Percentiles rank a stretch among this genome's conserved stretches.
phyloP scores from a whole-genome alignment of 1,140 invertebrate species.

The Scaptodrosophila lebanonensis region DNA sequence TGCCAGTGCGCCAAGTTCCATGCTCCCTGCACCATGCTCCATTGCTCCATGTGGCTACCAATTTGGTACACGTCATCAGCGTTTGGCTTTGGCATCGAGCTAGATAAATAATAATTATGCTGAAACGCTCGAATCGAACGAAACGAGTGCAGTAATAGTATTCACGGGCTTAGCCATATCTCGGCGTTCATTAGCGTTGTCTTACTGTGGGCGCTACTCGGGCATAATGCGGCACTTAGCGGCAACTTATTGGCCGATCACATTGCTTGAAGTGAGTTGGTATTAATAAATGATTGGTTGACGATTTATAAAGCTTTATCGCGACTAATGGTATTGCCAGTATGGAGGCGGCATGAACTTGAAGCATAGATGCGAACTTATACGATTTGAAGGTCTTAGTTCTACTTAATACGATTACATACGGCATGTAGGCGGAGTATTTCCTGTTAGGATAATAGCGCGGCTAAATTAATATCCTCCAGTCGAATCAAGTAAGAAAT shows the following conservation, averaged over 20 bases:
- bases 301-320: constrained; percentile 57
- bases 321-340: too few species aligned
- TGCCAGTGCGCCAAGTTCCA: constrained; percentile 27
- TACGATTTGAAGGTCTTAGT: too few species aligned
- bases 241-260: constrained; percentile 57
- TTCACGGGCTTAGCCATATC: constrained; percentile 50
- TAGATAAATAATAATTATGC: constrained; percentile 73
- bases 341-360: too few species aligned
- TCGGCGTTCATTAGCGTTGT: constrained; percentile 64
- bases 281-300: constrained; percentile 53
- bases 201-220: constrained; percentile 53
- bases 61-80: constrained; percentile 37
- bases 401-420: too few species aligned
- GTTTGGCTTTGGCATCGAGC: constrained; percentile 41
- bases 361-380: too few species aligned
- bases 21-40: too few species aligned
- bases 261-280: constrained; percentile 23
- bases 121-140: constrained; percentile 18
- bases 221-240: constrained; percentile 42
- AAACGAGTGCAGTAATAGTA: constrained; percentile 50
- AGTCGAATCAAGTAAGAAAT: too few species aligned
- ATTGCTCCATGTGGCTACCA: constrained; percentile 43
- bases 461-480: too few species aligned
- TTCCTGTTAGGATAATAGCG: too few species aligned
- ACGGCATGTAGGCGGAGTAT: too few species aligned